Evolutionary conservation across 1,140 invertebrate species (phyloP).

Genomic region (Bradysia coprophila): DNA sequence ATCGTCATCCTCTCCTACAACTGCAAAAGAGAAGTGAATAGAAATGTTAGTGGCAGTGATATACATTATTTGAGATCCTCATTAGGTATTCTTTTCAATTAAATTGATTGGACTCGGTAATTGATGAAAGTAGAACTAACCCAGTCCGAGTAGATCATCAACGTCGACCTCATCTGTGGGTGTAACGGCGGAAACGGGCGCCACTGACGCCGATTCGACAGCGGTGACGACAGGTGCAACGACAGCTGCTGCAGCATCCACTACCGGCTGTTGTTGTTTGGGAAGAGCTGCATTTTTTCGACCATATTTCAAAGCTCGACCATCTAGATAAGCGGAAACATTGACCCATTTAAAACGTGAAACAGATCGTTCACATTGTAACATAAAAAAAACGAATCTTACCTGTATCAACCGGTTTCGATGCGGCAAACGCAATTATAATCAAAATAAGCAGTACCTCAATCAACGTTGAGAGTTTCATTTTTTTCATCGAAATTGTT

Average conservation of each 20-base stretch:
- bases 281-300: too few relatives aligned
- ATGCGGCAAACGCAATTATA: not conserved
- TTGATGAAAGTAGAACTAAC: not conserved
- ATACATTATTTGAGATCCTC: too few relatives aligned
- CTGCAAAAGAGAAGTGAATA: not conserved
- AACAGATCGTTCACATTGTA: too few relatives aligned
- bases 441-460: not conserved
- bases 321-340: too few relatives aligned
- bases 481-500: too few relatives aligned
- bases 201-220: not conserved
- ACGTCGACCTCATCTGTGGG: not conserved
- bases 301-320: too few relatives aligned
- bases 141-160: not conserved
- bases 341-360: too few relatives aligned
- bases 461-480: not conserved
- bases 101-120: not conserved
- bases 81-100: too few relatives aligned
- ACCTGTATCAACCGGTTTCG: not conserved
- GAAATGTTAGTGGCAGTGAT: too few relatives aligned
- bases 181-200: not conserved
- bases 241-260: too few relatives aligned
- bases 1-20: constrained; percentile 1
- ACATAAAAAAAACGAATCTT: not conserved
- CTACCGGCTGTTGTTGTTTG: too few relatives aligned
- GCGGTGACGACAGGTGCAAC: too few relatives aligned